phyloP scores from a whole-genome alignment of 2,888 invertebrate genomes.

The Athalia rosae region DNA sequence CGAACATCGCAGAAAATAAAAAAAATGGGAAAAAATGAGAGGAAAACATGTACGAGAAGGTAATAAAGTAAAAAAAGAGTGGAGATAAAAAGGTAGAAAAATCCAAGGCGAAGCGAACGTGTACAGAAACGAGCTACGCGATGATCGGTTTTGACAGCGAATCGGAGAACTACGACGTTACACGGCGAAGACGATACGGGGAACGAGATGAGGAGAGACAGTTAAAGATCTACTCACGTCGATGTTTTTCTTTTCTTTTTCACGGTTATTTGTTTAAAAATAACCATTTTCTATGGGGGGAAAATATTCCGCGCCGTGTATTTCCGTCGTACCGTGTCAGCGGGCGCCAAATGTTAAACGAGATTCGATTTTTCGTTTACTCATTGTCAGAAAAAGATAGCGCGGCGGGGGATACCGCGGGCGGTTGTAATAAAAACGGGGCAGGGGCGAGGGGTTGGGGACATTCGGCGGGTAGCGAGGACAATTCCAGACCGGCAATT shows the following conservation, averaged over 20 bases:
- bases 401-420: background rate
- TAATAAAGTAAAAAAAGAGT: too few species aligned
- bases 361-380: conserved; percentile 27
- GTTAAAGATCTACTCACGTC: background rate
- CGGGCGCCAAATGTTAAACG: background rate
- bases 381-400: background rate
- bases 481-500: conserved; percentile 1
- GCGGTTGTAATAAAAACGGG: background rate
- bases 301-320: background rate
- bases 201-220: background rate
- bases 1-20: background rate
- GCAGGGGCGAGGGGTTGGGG: background rate
- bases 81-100: background rate
- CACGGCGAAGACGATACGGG: background rate
- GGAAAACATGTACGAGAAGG: background rate
- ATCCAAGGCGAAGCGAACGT: background rate
- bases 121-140: conserved; percentile 18
- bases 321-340: background rate
- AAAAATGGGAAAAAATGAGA: background rate
- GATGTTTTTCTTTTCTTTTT: background rate
- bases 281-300: background rate
- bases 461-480: background rate
- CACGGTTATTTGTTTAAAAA: background rate
- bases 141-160: background rate
- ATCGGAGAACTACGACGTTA: too few species aligned